A percentile compares a stretch with the other conserved stretches of the same genome.
phyloP scores from a whole-genome alignment of 2,113 vertebrate genomes.

The Pongo abelii region DNA sequence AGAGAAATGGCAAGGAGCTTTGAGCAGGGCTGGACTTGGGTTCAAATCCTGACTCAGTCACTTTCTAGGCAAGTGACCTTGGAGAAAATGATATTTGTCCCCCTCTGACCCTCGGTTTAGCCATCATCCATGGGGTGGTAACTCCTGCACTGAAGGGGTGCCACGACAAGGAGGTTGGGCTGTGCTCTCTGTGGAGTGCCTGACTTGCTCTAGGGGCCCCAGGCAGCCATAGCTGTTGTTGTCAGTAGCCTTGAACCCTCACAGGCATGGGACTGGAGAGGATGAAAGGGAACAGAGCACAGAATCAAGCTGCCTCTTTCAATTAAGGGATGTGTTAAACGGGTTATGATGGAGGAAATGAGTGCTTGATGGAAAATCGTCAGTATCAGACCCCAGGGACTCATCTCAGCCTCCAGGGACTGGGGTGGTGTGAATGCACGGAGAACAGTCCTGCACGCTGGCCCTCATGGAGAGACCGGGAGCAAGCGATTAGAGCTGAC shows the following conservation, averaged over 20 bases:
- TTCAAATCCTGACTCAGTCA: not conserved
- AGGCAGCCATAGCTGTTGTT: too few species aligned
- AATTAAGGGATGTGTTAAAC: not conserved
- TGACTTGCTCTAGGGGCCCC: not conserved
- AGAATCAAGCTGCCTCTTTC: not conserved
- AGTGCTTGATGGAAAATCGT: fast-evolving
- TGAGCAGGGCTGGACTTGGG: not conserved
- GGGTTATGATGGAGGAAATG: not conserved
- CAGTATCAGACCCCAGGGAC: fast-evolving
- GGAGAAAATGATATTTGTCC: fast-evolving
- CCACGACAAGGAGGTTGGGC: not conserved
- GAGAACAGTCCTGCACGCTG: fast-evolving
- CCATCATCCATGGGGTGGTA: fast-evolving
- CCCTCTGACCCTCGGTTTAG: not conserved
- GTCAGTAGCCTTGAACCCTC: not conserved
- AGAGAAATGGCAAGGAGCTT: not conserved
- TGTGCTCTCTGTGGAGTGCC: fast-evolving
- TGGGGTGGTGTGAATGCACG: fast-evolving
- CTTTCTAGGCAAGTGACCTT: not conserved
- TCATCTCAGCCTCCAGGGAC: fast-evolving
- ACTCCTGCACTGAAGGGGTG: fast-evolving
- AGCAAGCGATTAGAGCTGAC: not conserved
- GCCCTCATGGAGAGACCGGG: not conserved
- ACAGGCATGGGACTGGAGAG: fast-evolving
- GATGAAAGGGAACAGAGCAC: fast-evolving